A percentile compares a stretch with the other conserved stretches of the same genome.
Conservation (phyloP, 2,888 invertebrate genomes). For the Xanthia togata region DNA sequence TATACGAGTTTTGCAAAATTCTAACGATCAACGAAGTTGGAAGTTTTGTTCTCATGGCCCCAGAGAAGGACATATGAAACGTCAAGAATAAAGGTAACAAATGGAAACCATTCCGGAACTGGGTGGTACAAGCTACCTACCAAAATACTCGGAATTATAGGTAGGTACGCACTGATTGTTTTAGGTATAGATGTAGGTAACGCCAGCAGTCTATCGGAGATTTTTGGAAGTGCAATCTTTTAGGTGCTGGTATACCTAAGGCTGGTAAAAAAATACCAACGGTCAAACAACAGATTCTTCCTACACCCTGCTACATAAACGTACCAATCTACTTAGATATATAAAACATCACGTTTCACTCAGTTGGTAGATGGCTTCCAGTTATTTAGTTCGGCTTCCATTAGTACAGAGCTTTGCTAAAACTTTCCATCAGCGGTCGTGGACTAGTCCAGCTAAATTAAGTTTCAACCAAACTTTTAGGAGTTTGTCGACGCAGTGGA, state of each 20-base stretch:
- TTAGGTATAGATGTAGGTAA: neutral
- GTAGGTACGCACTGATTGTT: neutral
- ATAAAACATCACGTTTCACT: slow-evolving; percentile 39
- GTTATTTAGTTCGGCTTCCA: slow-evolving; percentile 71
- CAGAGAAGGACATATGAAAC: neutral
- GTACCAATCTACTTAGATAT: neutral
- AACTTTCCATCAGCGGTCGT: slow-evolving; percentile 75
- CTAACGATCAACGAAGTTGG: slow-evolving; percentile 17
- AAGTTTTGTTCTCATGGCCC: slow-evolving; percentile 18
- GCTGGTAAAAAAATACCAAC: neutral
- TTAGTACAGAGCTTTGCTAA: slow-evolving; percentile 71
- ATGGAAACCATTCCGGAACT: neutral
- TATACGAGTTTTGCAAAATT: slow-evolving; percentile 36
- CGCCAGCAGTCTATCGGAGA: neutral
- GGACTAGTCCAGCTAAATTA: slow-evolving; percentile 77
- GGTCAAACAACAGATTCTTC: neutral
- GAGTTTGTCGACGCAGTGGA: slow-evolving; percentile 71
- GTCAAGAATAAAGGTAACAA: neutral
- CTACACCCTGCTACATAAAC: neutral
- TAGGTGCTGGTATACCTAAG: neutral
- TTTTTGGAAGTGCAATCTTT: neutral
- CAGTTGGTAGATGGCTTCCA: slow-evolving; percentile 60
- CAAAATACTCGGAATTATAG: neutral
- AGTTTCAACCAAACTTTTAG: slow-evolving; percentile 76
- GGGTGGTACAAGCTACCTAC: neutral